phyloP scores from a whole-genome alignment of 2,797 vertebrate genomes.

The Gila robusta region DNA sequence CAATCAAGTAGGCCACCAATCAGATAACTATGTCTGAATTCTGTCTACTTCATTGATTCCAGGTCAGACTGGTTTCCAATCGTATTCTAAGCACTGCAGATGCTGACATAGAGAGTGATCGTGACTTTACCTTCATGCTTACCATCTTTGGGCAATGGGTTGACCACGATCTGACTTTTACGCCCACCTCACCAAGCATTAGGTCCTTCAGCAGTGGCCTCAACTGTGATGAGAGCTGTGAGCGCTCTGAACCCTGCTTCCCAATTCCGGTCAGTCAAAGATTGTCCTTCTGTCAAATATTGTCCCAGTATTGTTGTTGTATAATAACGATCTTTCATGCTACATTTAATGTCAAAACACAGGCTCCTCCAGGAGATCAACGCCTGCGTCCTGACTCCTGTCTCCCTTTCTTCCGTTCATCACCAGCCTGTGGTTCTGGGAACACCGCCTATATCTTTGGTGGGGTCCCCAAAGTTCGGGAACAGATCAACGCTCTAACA shows the following conservation, averaged over 20 bases:
- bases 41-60: slow-evolving; percentile 1
- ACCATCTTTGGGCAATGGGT: slow-evolving; percentile 90
- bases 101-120: slow-evolving; percentile 74
- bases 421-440: slow-evolving; percentile 78
- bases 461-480: slow-evolving; percentile 66
- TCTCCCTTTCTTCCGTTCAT: slow-evolving; percentile 84
- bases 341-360: background rate
- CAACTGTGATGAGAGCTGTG: slow-evolving; percentile 77
- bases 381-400: slow-evolving; percentile 77
- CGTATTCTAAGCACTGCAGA: slow-evolving; percentile 81
- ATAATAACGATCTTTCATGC: background rate
- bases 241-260: slow-evolving; percentile 80
- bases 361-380: slow-evolving; percentile 83
- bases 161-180: slow-evolving; percentile 86
- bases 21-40: background rate
- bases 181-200: slow-evolving; percentile 81
- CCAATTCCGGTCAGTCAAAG: slow-evolving; percentile 79
- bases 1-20: background rate
- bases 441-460: slow-evolving; percentile 74
- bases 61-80: slow-evolving; percentile 91
- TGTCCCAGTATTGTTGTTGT: background rate
- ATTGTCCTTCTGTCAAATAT: background rate
- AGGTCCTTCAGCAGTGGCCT: slow-evolving; percentile 78
- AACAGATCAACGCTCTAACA: slow-evolving; percentile 88
- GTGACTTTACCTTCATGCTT: slow-evolving; percentile 76